These are phyloP conservation scores for Callipepla californica DNA, from an alignment of 2,113 vertebrate species.

Conservation along the genomic window DNA sequence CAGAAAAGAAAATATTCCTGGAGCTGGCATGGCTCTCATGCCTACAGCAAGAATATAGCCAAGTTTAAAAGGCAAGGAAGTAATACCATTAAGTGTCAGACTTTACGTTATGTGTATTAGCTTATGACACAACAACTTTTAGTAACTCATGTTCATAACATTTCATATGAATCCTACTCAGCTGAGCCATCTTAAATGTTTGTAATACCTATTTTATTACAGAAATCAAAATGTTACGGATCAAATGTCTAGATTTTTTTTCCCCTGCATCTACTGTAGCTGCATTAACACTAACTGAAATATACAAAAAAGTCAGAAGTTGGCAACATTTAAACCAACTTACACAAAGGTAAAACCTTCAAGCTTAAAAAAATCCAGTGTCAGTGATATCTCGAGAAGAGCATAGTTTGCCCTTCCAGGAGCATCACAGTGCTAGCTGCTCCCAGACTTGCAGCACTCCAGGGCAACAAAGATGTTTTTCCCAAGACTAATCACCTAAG, in stretches of 20 bases:
- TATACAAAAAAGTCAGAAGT: neutral
- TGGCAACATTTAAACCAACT: neutral
- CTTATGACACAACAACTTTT: neutral
- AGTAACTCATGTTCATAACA: neutral
- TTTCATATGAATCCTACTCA: neutral
- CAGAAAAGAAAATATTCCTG: neutral
- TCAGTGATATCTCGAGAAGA: neutral
- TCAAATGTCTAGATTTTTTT: neutral
- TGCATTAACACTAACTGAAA: neutral
- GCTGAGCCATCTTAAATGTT: neutral
- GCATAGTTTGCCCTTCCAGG: neutral
- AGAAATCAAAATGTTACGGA: conserved; percentile 8
- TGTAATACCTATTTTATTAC: neutral
- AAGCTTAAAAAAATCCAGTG: neutral
- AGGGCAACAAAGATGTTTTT: neutral
- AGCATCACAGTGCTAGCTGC: neutral
- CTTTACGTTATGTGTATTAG: neutral
- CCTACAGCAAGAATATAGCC: neutral
- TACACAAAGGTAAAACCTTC: neutral
- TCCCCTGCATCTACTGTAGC: neutral
- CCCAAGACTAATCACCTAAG: neutral
- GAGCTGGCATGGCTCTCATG: neutral
- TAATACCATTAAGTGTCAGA: neutral
- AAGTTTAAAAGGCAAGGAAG: neutral
- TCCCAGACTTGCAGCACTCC: neutral